phyloP scores from a whole-genome alignment of 2,113 vertebrate species.

The Salvelinus sp. region DNA sequence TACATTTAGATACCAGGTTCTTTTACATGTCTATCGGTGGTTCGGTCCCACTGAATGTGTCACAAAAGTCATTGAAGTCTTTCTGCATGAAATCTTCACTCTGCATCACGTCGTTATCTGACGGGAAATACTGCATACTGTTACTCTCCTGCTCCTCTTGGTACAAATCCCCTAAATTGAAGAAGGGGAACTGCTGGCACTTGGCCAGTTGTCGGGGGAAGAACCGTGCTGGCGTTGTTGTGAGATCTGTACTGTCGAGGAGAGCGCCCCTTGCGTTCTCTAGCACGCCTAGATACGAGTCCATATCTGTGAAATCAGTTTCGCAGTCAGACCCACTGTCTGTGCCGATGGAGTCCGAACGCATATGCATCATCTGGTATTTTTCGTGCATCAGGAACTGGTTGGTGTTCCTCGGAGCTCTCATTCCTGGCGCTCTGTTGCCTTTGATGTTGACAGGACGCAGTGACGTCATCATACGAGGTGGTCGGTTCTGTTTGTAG shows the following conservation, averaged over 20 bases:
- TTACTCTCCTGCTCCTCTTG: slow-evolving; percentile 85
- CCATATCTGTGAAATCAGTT: slow-evolving; percentile 83
- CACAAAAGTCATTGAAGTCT: slow-evolving; percentile 85
- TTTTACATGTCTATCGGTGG: not conserved
- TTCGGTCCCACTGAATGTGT: slow-evolving; percentile 57
- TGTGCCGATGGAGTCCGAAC: slow-evolving; percentile 83
- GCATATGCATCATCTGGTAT: slow-evolving; percentile 84
- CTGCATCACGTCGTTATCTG: slow-evolving; percentile 82
- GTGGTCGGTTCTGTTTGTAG: slow-evolving; percentile 9
- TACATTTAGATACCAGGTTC: not conserved
- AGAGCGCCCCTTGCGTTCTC: slow-evolving; percentile 85
- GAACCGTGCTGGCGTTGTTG: slow-evolving; percentile 25
- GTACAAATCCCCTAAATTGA: slow-evolving; percentile 27
- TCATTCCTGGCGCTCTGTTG: slow-evolving; percentile 79
- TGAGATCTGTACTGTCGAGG: slow-evolving; percentile 66
- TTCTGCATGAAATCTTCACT: slow-evolving; percentile 86
- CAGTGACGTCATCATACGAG: slow-evolving; percentile 54
- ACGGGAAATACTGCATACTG: slow-evolving; percentile 86
- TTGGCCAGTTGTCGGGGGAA: not conserved
- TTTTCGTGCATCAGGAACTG: slow-evolving; percentile 89
- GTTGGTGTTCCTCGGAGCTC: slow-evolving; percentile 86
- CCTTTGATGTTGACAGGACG: slow-evolving; percentile 82
- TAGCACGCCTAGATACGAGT: slow-evolving; percentile 83
- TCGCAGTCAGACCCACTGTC: slow-evolving; percentile 85
- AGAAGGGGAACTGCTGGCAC: slow-evolving; percentile 30